Evolutionary conservation across 2,888 invertebrate species (phyloP).

Genomic region (Meghimatium bilineatum): DNA sequence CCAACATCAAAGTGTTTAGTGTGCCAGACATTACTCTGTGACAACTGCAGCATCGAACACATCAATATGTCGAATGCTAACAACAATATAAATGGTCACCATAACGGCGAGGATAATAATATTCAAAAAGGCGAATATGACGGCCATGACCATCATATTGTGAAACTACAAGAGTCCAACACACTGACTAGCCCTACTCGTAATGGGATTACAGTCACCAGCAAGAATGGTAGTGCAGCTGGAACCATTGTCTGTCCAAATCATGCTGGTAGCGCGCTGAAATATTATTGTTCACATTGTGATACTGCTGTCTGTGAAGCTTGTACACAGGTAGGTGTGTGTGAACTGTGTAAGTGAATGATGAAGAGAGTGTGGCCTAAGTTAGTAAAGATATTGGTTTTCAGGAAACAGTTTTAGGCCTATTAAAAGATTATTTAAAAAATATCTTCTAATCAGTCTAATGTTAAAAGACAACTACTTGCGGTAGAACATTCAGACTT

Average conservation of each 20-base stretch:
- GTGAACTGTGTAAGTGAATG: too few relatives aligned
- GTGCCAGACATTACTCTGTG: constrained; percentile 73
- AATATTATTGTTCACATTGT: constrained; percentile 79
- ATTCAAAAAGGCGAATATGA: neutral
- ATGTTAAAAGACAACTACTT: too few relatives aligned
- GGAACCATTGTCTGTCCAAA: constrained; percentile 74
- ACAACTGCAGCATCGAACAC: constrained; percentile 68
- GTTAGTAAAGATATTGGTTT: too few relatives aligned
- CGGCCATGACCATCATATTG: constrained; percentile 25
- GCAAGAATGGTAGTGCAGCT: constrained; percentile 10
- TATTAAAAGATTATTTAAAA: too few relatives aligned
- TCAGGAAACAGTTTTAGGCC: too few relatives aligned
- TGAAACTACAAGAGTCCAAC: neutral
- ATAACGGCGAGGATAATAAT: neutral
- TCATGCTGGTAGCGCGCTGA: constrained; percentile 73
- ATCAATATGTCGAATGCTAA: constrained; percentile 57
- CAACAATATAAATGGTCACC: constrained; percentile 34
- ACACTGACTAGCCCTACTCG: neutral
- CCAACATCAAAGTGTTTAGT: constrained; percentile 72
- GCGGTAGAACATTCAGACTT: too few relatives aligned
- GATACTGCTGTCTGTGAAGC: constrained; percentile 79
- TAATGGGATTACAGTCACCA: constrained; percentile 56
- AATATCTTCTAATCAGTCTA: too few relatives aligned
- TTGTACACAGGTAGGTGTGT: constrained; percentile 75
- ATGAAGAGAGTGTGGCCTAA: too few relatives aligned